These are phyloP conservation scores for Ormyrus thymus DNA, from an alignment of 2,888 invertebrate genomes.

Conservation along the genomic window DNA sequence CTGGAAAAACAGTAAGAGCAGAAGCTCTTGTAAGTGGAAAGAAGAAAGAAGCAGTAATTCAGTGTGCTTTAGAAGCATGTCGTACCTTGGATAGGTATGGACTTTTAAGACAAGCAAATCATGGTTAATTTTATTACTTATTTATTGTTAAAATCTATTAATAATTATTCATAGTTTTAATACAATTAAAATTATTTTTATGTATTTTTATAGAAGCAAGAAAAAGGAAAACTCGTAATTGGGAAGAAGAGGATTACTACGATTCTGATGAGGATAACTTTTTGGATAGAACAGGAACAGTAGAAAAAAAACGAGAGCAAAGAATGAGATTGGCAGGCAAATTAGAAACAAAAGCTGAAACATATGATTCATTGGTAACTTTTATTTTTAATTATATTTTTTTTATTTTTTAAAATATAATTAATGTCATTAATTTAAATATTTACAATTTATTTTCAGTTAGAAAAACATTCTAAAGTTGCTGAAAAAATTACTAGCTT, in stretches of 20 bases:
- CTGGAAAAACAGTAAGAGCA: slow-evolving; percentile 86
- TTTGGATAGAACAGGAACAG: slow-evolving; percentile 94
- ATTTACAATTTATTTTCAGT: slow-evolving; percentile 72
- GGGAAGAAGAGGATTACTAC: slow-evolving; percentile 93
- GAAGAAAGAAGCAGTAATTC: slow-evolving; percentile 94
- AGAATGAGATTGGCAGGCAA: slow-evolving; percentile 82
- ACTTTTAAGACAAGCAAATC: slow-evolving; percentile 88
- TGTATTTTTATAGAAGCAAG: slow-evolving; percentile 80
- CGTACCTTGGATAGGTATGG: slow-evolving; percentile 91
- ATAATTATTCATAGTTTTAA: slow-evolving; percentile 7
- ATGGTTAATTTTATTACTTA: slow-evolving; percentile 79
- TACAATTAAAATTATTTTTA: slow-evolving; percentile 16
- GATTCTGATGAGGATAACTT: slow-evolving; percentile 97
- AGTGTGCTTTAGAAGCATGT: slow-evolving; percentile 97
- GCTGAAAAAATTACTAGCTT: slow-evolving; percentile 78
- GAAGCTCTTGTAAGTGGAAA: slow-evolving; percentile 93
- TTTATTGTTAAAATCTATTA: slow-evolving; percentile 15
- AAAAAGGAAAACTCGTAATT: slow-evolving; percentile 86
- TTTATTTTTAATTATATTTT: not conserved
- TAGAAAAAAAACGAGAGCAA: slow-evolving; percentile 89
- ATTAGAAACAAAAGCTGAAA: slow-evolving; percentile 79
- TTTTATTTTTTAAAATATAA: too few relatives aligned
- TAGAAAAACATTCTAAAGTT: slow-evolving; percentile 79
- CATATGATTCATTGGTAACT: slow-evolving; percentile 82
- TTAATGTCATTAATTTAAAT: not conserved